phyloP scores from a whole-genome alignment of 2,888 invertebrate genomes.

The Itoplectis maculator region DNA sequence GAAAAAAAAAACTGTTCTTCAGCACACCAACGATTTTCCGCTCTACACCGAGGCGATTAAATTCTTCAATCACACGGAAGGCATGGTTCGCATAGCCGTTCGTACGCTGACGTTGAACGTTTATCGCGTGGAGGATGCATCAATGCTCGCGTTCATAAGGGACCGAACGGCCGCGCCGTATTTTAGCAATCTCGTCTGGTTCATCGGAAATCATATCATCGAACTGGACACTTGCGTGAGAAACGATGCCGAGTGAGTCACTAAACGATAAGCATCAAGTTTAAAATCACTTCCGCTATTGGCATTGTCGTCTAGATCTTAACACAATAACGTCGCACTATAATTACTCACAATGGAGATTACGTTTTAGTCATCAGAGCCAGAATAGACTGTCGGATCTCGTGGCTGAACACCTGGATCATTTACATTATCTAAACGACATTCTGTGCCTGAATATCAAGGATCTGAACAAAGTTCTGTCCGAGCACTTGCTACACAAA shows the following conservation, averaged over 20 bases:
- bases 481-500: conserved; percentile 97
- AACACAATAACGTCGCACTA: not conserved
- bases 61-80: conserved; percentile 99
- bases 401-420: conserved; percentile 98
- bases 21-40: conserved; percentile 99
- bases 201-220: conserved; percentile 98
- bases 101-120: conserved; percentile 98
- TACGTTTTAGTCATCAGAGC: conserved; percentile 92
- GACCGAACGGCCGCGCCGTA: conserved; percentile 99
- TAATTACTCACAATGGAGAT: conserved; percentile 7
- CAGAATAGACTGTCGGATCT: conserved; percentile 96
- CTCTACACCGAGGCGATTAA: conserved; percentile 99
- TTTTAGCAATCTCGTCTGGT: conserved; percentile 99
- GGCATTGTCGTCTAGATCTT: not conserved
- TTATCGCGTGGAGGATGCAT: conserved; percentile 96
- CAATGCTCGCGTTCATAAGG: conserved; percentile 97
- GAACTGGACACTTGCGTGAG: conserved; percentile 97
- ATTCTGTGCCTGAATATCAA: conserved; percentile 96
- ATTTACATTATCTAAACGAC: conserved; percentile 98
- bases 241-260: conserved; percentile 97
- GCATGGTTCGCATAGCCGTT: conserved; percentile 99
- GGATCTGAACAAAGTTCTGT: conserved; percentile 96
- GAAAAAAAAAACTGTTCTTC: conserved; percentile 74
- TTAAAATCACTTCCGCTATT: not conserved
- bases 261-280: not conserved